Base-by-base conservation (phyloP, 1,140 invertebrate genomes). In the Drosophila rufa region DNA sequence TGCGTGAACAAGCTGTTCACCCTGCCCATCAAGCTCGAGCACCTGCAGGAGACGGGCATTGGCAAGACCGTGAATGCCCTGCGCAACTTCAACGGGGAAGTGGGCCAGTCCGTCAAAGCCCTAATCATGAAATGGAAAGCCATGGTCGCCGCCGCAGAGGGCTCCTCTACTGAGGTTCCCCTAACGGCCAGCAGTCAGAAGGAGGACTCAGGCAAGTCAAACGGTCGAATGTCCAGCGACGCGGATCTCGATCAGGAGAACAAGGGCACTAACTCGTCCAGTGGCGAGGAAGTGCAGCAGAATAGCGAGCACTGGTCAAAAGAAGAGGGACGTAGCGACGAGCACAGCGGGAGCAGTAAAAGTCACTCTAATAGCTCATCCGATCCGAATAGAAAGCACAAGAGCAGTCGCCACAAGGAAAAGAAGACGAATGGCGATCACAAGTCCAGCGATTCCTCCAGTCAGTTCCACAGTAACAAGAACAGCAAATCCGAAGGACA, bases 81-180 rank as follows among this genome's bases (percentile, higher is more conserved):
- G 36, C 94, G 97, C 36, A 98, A 98, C 92, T 95, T 95, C 48
- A 95, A 96, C 17, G 97, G 97, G 1, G 94, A 95, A 67, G 95
- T 98, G 27, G 97, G 97, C 1, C 94, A 95, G 65, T 95, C 95
- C 27, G 96, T 98, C 0, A 95, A 95, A 81, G 94, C 94, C 9
- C 93, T 99, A 45, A 96, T 98, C 6, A 93, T 94, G 17, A 96
- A 97, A 94, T 99, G 98, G 98, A 98, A 98, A 93, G 93, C 94
- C n/a, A 96, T 98, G 95, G 97, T 98, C 0, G 95, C 95, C 15
- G 94, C 95, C 48, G 95, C 94, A 55, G 94, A 94, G 80, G 93
- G 94, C 19, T 93, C 94, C 42, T 15, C 27, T 0, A 25, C 60
- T 11, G 67, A 56, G 4, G 51, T 53, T 8, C 33, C 50, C 4